These are phyloP conservation scores for Ophthalmolycus amberensis DNA, from an alignment of 2,113 vertebrate genomes.

Conservation along the genomic window DNA sequence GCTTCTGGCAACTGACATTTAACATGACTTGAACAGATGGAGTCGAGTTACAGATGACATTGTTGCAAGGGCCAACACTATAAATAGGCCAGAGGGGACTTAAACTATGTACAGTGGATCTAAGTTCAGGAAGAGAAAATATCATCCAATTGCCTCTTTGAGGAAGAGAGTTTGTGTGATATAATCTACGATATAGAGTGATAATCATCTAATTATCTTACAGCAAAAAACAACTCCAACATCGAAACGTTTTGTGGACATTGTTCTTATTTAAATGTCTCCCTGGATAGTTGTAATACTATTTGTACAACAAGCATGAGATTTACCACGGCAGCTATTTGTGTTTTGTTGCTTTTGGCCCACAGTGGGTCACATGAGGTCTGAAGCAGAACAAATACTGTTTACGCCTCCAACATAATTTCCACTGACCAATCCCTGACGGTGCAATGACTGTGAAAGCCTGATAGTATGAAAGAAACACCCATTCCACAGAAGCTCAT, in stretches of 20 bases:
- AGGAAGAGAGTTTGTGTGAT: not conserved
- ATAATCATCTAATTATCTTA: not conserved
- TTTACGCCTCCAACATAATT: constrained; percentile 4
- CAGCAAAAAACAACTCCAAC: not conserved
- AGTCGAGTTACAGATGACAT: constrained; percentile 96
- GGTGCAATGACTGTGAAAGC: constrained; percentile 6
- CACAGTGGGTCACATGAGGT: constrained; percentile 26
- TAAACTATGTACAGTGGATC: constrained; percentile 85
- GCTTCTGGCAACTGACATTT: constrained; percentile 90
- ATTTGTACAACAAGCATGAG: constrained; percentile 13
- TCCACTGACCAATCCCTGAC: constrained; percentile 5
- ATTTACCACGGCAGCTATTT: constrained; percentile 39
- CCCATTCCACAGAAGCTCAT: constrained; percentile 2
- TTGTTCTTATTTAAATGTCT: constrained; percentile 7
- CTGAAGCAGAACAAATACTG: constrained; percentile 3
- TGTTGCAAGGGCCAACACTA: constrained; percentile 91
- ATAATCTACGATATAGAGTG: not conserved
- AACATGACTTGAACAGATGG: constrained; percentile 92
- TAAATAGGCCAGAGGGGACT: constrained; percentile 90
- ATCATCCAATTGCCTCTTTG: constrained; percentile 24
- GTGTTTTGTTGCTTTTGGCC: constrained; percentile 43
- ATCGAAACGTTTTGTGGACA: not conserved
- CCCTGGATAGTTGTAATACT: constrained; percentile 6
- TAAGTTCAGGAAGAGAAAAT: constrained; percentile 72
- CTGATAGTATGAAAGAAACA: constrained; percentile 5